These are phyloP conservation scores for Simalia tracyae DNA, from an alignment of 2,797 vertebrate species.

Conservation along the genomic window DNA sequence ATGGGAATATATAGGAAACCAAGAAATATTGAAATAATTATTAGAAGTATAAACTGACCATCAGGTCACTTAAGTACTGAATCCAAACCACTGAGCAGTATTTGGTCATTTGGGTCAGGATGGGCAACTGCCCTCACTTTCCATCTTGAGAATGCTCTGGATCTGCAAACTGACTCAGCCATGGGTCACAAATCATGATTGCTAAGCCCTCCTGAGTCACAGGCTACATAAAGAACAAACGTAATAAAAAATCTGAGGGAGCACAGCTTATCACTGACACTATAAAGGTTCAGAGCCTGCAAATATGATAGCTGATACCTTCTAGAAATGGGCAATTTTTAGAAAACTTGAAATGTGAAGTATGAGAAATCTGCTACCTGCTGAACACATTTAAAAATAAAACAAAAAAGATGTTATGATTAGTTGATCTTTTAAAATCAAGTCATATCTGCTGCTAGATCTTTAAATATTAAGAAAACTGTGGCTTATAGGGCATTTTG, in stretches of 20 bases:
- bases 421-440: neutral
- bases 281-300: neutral
- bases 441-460: neutral
- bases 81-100: too few relatives aligned
- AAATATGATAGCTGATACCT: neutral
- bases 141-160: too few relatives aligned
- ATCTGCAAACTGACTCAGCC: neutral
- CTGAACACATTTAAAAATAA: conserved; percentile 4
- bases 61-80: too few relatives aligned
- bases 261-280: neutral
- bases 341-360: neutral
- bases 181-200: neutral
- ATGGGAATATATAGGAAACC: too few relatives aligned
- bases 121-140: too few relatives aligned
- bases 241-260: neutral
- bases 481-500: neutral
- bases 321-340: neutral
- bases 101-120: too few relatives aligned
- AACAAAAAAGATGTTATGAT: neutral
- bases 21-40: too few relatives aligned
- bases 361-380: neutral
- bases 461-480: neutral
- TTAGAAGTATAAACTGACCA: too few relatives aligned
- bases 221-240: neutral
- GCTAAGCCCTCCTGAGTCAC: neutral